These are phyloP conservation scores for Drosophila formosana DNA, from an alignment of 2,888 invertebrate genomes.

Conservation along the genomic window DNA sequence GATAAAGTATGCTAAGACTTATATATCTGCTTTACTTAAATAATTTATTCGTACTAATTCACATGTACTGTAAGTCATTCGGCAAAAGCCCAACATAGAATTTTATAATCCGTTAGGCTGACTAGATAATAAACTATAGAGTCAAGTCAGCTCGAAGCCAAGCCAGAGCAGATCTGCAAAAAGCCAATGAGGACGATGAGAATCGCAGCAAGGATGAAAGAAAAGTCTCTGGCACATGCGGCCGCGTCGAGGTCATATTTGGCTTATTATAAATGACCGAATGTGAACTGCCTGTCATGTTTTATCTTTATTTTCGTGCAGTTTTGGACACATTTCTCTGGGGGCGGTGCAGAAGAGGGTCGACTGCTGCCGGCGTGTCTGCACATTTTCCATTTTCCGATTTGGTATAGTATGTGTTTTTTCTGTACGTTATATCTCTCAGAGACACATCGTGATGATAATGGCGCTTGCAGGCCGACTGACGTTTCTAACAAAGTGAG, in stretches of 20 bases:
- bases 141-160: slow-evolving; percentile 3
- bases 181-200: background rate
- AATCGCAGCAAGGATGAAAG: slow-evolving; percentile 3
- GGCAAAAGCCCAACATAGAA: no score
- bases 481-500: slow-evolving; percentile 81
- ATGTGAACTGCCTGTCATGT: slow-evolving; percentile 80
- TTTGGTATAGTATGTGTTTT: slow-evolving; percentile 25
- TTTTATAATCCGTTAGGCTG: slow-evolving; percentile 7
- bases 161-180: slow-evolving; percentile 11
- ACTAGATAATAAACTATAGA: slow-evolving; percentile 50
- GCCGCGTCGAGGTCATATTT: slow-evolving; percentile 66
- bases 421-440: background rate
- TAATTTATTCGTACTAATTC: background rate
- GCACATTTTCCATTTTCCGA: slow-evolving; percentile 73
- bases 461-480: slow-evolving; percentile 80
- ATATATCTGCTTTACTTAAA: background rate
- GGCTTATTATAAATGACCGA: slow-evolving; percentile 77
- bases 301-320: slow-evolving; percentile 80
- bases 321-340: slow-evolving; percentile 60
- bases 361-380: slow-evolving; percentile 63
- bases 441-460: slow-evolving; percentile 67
- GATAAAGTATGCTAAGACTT: no score
- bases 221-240: slow-evolving; percentile 54
- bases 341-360: slow-evolving; percentile 16
- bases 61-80: background rate